Base-by-base conservation (phyloP, 2,888 invertebrate genomes). In the Aradus depressus region DNA sequence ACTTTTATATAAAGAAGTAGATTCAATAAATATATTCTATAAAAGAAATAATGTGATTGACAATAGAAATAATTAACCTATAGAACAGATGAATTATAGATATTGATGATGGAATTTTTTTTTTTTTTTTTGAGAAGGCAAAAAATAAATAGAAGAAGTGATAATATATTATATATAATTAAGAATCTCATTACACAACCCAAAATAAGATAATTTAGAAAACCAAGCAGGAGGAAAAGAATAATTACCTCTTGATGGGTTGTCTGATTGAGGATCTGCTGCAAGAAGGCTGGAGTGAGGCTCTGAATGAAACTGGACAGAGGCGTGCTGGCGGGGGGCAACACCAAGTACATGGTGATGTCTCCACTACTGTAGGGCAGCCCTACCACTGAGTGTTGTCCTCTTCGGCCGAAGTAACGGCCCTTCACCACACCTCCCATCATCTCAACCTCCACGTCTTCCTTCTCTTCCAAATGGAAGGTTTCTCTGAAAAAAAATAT, bases 361-460 rank as follows among this genome's bases (percentile, higher is more conserved):
- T 72, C 68, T 44, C 72, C 73, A 51, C 80, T 81, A 64, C 80
- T 79, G 66, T 85, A 86, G 0, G 84, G 84, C 3, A 85, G 67
- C 1, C 77, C 80, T 54, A 84, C 60, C 62, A 84, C 76, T 60
- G 80, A 76, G 49, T 75, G 72, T 25, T 72, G 75, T 62, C 76
- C 61, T 57, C 63, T 60, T n/a, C 60, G 61, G 56, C 74, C 75
- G 56, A 70, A 69, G 61, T 76, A 81, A 0, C 77, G 77, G 58
- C 77, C 76, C 1, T 68, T 63, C 0, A 78, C 77, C 0, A 72
- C 74, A 47, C 77, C 80, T 38, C 75, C 71, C 86, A 85, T 85
- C 69, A 82, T 73, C 50, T 79, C 76, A 0, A 76, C 73, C 50
- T 62, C 54, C 2, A 72, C 55, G 1, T 60, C 51, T 42, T 67